Evolutionary conservation across 2,113 vertebrate genomes (phyloP).

Genomic region (Castor canadensis): DNA sequence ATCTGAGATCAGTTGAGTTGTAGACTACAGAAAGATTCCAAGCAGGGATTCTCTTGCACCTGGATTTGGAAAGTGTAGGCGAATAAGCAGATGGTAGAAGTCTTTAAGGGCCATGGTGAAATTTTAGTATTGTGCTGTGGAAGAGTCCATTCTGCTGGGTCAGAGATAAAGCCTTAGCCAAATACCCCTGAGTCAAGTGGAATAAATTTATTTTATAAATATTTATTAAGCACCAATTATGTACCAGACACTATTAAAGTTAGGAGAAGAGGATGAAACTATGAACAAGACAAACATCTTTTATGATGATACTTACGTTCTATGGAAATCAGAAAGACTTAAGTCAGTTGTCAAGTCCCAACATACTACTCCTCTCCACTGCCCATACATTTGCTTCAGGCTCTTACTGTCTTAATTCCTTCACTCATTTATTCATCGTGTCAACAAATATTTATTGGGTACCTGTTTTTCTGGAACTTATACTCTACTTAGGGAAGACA

Average conservation of each 20-base stretch:
- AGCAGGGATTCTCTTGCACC: neutral
- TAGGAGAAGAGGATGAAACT: neutral
- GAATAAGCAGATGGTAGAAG: neutral
- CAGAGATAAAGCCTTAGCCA: neutral
- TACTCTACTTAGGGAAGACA: neutral
- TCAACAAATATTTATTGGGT: neutral
- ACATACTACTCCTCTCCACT: neutral
- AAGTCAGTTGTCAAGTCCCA: neutral
- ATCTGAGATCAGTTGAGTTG: neutral
- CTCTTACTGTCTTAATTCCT: neutral
- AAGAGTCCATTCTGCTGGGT: neutral
- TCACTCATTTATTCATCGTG: neutral
- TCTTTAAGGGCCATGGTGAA: neutral
- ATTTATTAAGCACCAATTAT: neutral
- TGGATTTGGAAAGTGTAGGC: neutral
- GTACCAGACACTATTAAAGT: neutral
- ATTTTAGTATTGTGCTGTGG: neutral
- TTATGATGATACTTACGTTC: neutral
- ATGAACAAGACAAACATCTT: neutral
- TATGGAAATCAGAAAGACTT: neutral
- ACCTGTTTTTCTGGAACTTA: neutral
- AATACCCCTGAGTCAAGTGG: neutral
- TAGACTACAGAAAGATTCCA: neutral
- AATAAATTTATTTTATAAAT: constrained; percentile 4
- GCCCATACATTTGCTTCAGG: neutral